A percentile compares a stretch with the other conserved stretches of the same genome.
These are phyloP conservation scores for Acronicta psi DNA, from an alignment of 2,888 invertebrate genomes.

Conservation along the genomic window DNA sequence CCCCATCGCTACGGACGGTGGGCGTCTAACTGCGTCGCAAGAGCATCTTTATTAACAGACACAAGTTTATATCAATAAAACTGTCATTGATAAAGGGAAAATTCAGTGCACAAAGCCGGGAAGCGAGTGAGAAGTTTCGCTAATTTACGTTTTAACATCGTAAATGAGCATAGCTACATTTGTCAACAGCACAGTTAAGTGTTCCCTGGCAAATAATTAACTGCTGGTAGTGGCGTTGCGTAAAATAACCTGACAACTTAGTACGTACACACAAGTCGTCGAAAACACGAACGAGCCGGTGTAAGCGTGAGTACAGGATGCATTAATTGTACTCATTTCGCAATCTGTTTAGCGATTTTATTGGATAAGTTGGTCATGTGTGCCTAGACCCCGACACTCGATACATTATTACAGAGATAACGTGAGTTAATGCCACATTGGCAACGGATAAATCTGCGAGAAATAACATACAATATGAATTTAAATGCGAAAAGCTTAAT, in stretches of 20 bases:
- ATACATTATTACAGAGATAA: conserved; percentile 44
- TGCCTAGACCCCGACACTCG: conserved; percentile 18
- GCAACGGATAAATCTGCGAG: conserved; percentile 24
- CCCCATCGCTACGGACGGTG: conserved; percentile 21
- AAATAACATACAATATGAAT: conserved; percentile 39
- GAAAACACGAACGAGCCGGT: conserved; percentile 30
- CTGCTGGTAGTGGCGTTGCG: conserved; percentile 45
- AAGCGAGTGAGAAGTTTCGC: conserved; percentile 20
- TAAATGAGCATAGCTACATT: conserved; percentile 62
- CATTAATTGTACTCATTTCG: conserved; percentile 56
- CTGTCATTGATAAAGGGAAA: conserved; percentile 15
- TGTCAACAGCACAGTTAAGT: conserved; percentile 66
- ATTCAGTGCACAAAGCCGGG: conserved; percentile 8
- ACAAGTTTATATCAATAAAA: conserved; percentile 32
- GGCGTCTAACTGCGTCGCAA: conserved; percentile 19
- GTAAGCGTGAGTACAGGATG: conserved; percentile 31
- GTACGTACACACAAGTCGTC: conserved; percentile 39
- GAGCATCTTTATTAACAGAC: conserved; percentile 18
- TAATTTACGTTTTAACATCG: conserved; percentile 51
- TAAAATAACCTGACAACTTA: conserved; percentile 50
- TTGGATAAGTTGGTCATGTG: conserved; percentile 45
- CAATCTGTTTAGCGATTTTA: conserved; percentile 51
- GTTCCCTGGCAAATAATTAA: conserved; percentile 56
- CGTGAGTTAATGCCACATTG: conserved; percentile 38
- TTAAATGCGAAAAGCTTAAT: conserved; percentile 35